These are phyloP conservation scores for Ornithoptera priamus DNA, from an alignment of 2,888 invertebrate genomes.

Conservation along the genomic window DNA sequence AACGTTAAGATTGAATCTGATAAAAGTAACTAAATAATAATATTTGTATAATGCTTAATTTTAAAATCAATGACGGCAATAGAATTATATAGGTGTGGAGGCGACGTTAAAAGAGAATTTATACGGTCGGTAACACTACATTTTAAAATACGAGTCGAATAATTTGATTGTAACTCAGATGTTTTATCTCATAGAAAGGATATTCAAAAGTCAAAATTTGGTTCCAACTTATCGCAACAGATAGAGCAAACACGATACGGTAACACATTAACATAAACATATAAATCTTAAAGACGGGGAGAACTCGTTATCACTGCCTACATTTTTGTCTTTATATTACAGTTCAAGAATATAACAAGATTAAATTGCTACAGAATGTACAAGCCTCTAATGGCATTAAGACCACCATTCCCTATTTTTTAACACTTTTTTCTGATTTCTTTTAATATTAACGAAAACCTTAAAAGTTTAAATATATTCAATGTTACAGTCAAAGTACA, in stretches of 20 bases:
- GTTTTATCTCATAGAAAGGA: slow-evolving; percentile 7
- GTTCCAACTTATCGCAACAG: background rate
- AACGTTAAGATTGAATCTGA: no score
- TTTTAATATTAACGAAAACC: no score
- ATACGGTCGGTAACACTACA: background rate
- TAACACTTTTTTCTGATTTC: no score
- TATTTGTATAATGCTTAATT: no score
- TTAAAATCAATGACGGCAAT: no score
- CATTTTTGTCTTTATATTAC: slow-evolving; percentile 2
- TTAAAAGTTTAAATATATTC: no score
- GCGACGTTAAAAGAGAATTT: no score
- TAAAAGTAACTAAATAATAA: no score
- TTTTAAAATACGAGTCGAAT: background rate
- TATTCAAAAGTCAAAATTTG: slow-evolving; percentile 1
- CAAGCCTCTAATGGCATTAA: no score
- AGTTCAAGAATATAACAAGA: background rate
- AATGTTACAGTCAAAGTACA: no score
- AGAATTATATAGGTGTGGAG: no score
- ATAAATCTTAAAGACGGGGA: background rate
- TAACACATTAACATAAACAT: slow-evolving; percentile 5
- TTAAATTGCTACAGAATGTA: background rate
- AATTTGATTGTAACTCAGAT: slow-evolving; percentile 4
- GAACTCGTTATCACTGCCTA: slow-evolving; percentile 1
- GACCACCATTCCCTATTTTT: no score
- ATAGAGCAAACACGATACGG: slow-evolving; percentile 5